Percentiles rank a stretch among this genome's conserved stretches.
Conservation (phyloP, 2,113 vertebrate genomes). For the Pollimyrus isidori region DNA sequence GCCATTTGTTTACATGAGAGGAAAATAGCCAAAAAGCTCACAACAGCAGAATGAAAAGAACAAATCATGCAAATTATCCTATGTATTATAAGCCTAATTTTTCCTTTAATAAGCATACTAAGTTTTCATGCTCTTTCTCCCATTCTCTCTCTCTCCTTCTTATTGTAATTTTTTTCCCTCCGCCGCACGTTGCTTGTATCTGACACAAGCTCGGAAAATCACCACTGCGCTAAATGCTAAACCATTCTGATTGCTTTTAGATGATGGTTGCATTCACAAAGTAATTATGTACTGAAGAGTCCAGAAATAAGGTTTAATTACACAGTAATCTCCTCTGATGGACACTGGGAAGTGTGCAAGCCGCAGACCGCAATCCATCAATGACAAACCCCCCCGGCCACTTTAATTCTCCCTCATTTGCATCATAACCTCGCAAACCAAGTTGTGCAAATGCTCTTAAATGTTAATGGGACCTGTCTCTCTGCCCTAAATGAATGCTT, state of each 20-base stretch:
- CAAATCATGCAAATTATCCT: slow-evolving; percentile 99
- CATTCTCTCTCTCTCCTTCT: slow-evolving; percentile 52
- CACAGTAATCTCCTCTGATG: slow-evolving; percentile 99
- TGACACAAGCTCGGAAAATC: slow-evolving; percentile 91
- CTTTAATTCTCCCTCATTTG: slow-evolving; percentile 99
- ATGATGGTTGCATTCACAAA: slow-evolving; percentile 99
- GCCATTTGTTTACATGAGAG: slow-evolving; percentile 99
- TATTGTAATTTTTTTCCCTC: slow-evolving; percentile 98
- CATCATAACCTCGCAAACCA: slow-evolving; percentile 99
- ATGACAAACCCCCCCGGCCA: slow-evolving; percentile 99
- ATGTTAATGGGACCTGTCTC: slow-evolving; percentile 99
- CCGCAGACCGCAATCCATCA: slow-evolving; percentile 99
- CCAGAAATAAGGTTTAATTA: slow-evolving; percentile 99
- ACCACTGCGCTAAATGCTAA: slow-evolving; percentile 94
- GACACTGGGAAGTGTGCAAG: slow-evolving; percentile 99
- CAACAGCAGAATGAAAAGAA: slow-evolving; percentile 72
- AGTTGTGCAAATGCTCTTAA: slow-evolving; percentile 99
- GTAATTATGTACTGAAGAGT: slow-evolving; percentile 99
- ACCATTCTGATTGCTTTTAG: slow-evolving; percentile 98
- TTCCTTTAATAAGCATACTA: slow-evolving; percentile 99
- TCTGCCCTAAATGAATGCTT: slow-evolving; percentile 99
- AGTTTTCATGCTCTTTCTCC: slow-evolving; percentile 69
- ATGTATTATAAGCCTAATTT: slow-evolving; percentile 99
- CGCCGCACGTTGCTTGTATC: slow-evolving; percentile 98
- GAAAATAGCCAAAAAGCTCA: slow-evolving; percentile 98